These are phyloP conservation scores for Scomber japonicus DNA, from an alignment of 2,113 vertebrate genomes.

Conservation along the genomic window DNA sequence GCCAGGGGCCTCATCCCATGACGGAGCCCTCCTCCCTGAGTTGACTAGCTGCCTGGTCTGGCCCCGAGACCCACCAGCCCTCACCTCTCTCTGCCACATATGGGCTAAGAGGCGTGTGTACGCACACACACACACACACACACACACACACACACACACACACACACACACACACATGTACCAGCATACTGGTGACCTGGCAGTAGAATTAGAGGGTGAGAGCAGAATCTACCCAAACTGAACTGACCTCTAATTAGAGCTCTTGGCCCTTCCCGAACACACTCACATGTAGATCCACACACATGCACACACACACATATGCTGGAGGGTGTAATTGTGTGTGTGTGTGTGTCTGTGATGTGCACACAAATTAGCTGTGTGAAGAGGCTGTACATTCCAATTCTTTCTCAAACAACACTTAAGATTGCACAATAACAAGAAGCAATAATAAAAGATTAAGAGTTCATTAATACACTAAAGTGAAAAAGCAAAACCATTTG, in stretches of 20 bases:
- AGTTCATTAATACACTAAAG: background rate
- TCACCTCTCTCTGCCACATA: slow-evolving; percentile 73
- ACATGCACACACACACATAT: slow-evolving; percentile 39
- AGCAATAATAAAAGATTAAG: background rate
- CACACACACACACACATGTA: slow-evolving; percentile 38
- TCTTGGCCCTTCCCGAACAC: slow-evolving; percentile 79
- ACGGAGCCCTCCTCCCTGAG: slow-evolving; percentile 65
- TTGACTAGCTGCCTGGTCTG: slow-evolving; percentile 63
- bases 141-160: slow-evolving; percentile 15
- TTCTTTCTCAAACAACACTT: background rate
- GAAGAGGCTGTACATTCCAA: slow-evolving; percentile 4
- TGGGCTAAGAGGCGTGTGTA: slow-evolving; percentile 58
- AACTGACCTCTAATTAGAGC: slow-evolving; percentile 87
- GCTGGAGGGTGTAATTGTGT: slow-evolving; percentile 43
- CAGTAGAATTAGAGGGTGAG: slow-evolving; percentile 69
- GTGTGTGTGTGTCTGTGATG: slow-evolving; percentile 33
- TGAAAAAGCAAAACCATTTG: background rate
- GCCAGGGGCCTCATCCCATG: slow-evolving; percentile 64
- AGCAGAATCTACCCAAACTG: slow-evolving; percentile 78
- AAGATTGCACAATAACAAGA: background rate
- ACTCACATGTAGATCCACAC: slow-evolving; percentile 46
- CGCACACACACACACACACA: slow-evolving; percentile 38
- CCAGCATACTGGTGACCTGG: slow-evolving; percentile 68
- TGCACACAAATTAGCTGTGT: slow-evolving; percentile 41
- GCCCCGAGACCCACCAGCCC: slow-evolving; percentile 67